These are phyloP conservation scores for Tylochromis polylepis DNA, from an alignment of 2,113 vertebrate species.

Conservation along the genomic window DNA sequence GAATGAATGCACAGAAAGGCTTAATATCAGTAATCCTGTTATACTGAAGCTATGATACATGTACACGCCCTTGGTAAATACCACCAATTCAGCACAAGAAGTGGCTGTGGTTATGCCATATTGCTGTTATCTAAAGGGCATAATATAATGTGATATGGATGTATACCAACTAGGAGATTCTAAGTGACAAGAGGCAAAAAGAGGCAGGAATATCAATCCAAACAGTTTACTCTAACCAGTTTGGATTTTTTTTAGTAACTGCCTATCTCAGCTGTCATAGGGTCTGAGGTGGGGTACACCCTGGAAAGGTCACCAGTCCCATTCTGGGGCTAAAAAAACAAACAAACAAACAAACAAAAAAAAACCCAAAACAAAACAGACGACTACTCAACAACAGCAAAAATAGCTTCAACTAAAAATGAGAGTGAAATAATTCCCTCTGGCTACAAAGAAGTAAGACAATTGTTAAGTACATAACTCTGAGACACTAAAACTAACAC, in stretches of 20 bases:
- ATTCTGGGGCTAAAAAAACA: background rate
- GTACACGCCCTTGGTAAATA: background rate
- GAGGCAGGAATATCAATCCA: background rate
- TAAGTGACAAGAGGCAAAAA: background rate
- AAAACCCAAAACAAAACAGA: background rate
- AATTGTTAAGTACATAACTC: background rate
- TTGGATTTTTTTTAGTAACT: background rate
- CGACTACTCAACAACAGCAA: background rate
- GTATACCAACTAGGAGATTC: background rate
- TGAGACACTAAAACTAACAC: background rate
- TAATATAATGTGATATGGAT: background rate
- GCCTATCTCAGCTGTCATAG: background rate
- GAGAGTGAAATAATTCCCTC: background rate
- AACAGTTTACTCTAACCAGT: background rate
- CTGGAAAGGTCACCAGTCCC: background rate
- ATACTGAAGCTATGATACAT: background rate
- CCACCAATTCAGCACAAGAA: background rate
- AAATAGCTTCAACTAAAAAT: background rate
- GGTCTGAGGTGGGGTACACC: background rate
- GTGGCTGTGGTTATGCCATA: background rate
- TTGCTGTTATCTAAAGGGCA: background rate
- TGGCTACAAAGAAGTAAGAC: background rate
- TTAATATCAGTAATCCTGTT: background rate
- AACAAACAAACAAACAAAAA: no score
- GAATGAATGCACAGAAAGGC: background rate